A percentile compares a stretch with the other conserved stretches of the same genome.
These are phyloP conservation scores for Centropus bengalensis DNA, from an alignment of 2,113 vertebrate genomes.

Conservation along the genomic window DNA sequence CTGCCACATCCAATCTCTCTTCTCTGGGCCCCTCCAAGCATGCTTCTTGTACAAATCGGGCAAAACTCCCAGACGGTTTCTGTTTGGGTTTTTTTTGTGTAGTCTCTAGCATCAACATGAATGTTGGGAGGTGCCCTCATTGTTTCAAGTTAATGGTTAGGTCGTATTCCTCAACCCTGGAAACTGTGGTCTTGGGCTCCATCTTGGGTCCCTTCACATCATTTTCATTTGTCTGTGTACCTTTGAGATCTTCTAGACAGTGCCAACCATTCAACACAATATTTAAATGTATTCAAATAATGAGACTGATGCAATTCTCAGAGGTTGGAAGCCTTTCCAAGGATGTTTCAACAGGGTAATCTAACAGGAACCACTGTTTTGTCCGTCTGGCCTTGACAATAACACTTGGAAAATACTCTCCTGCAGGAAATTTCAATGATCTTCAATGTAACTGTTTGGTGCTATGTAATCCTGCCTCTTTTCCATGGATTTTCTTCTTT, in stretches of 20 bases:
- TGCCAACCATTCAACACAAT: background rate
- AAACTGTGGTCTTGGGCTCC: background rate
- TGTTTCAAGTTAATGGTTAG: background rate
- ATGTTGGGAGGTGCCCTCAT: background rate
- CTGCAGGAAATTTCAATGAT: background rate
- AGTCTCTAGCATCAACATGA: background rate
- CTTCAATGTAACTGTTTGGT: background rate
- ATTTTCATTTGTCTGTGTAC: background rate
- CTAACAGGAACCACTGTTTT: background rate
- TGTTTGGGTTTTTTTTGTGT: background rate
- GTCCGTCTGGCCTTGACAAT: background rate
- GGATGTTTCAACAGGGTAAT: background rate
- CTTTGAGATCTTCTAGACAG: background rate
- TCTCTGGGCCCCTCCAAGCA: background rate
- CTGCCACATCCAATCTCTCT: background rate
- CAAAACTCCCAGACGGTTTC: background rate
- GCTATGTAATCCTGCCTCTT: background rate
- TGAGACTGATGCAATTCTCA: background rate
- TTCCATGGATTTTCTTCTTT: background rate
- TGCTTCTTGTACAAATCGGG: rapidly evolving
- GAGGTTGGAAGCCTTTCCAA: background rate
- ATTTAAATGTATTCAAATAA: background rate
- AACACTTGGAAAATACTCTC: background rate
- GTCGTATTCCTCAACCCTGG: background rate
- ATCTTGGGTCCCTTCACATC: background rate